phyloP scores from a whole-genome alignment of 2,888 invertebrate genomes.

The Cecidostiba fungosa region DNA sequence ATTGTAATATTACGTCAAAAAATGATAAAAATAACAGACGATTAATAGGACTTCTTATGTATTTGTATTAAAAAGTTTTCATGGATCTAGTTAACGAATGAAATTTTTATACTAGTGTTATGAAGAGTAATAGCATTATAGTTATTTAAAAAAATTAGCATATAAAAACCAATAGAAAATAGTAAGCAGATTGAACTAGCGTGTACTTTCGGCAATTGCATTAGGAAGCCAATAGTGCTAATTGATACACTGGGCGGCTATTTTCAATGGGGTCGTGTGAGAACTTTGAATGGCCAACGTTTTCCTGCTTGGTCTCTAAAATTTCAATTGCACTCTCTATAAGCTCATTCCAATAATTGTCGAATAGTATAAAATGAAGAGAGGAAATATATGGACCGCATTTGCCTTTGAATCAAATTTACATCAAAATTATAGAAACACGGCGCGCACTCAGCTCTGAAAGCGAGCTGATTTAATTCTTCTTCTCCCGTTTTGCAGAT shows the following conservation, averaged over 20 bases:
- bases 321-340: neutral
- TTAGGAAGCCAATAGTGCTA: neutral
- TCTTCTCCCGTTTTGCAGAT: constrained; percentile 82
- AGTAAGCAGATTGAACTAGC: too few species aligned
- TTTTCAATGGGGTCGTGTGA: neutral
- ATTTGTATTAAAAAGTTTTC: too few species aligned
- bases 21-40: too few species aligned
- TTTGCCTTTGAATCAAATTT: neutral
- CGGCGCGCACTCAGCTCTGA: neutral
- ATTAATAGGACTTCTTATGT: too few species aligned
- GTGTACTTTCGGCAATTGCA: too few species aligned
- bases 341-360: neutral
- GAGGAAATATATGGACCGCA: neutral
- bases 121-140: too few species aligned
- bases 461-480: constrained; percentile 18
- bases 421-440: neutral
- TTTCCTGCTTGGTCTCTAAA: neutral
- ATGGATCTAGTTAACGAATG: too few species aligned
- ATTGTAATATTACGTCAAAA: too few species aligned
- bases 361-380: neutral
- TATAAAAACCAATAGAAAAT: too few species aligned
- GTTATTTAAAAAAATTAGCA: too few species aligned
- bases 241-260: neutral
- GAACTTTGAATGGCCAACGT: neutral
- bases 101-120: too few species aligned